phyloP scores from a whole-genome alignment of 1,140 invertebrate genomes.

The Aphaenogaster ashmeadi region DNA sequence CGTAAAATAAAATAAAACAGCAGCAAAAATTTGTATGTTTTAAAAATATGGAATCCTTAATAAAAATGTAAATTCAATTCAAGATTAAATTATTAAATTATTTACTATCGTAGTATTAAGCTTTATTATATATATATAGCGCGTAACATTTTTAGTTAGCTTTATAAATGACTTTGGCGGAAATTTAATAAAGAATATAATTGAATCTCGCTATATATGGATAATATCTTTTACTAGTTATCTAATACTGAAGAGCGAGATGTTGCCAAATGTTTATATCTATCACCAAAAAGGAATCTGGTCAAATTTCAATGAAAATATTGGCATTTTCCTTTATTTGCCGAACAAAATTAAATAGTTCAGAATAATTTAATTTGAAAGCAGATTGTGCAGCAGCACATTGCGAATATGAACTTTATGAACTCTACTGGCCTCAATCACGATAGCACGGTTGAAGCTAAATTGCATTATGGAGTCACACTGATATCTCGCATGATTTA shows the following conservation, averaged over 20 bases:
- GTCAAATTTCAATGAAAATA: not conserved
- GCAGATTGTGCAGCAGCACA: not conserved
- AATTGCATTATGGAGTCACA: conserved; percentile 1
- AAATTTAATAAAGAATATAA: conserved; percentile 17
- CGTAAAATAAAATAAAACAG: not conserved
- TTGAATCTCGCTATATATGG: not conserved
- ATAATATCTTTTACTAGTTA: not conserved
- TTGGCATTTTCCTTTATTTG: not conserved
- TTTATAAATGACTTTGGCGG: not conserved
- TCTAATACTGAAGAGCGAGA: not conserved
- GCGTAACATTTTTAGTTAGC: not conserved
- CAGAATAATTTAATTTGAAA: not conserved
- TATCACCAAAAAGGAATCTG: not conserved
- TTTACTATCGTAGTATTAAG: not conserved
- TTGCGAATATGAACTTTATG: not conserved
- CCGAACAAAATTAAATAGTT: conserved; percentile 1
- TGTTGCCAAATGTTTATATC: not conserved
- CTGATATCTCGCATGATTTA: conserved; percentile 45
- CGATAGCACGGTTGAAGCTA: not conserved
- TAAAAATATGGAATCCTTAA: not conserved
- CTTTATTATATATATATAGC: conserved; percentile 3
- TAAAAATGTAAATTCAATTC: not conserved
- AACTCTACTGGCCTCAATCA: conserved; percentile 8
- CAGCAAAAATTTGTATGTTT: not conserved
- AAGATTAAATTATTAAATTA: conserved; percentile 5